Evolutionary conservation across 2,888 invertebrate species (phyloP).

Genomic region (Zaprionus lineosus): DNA sequence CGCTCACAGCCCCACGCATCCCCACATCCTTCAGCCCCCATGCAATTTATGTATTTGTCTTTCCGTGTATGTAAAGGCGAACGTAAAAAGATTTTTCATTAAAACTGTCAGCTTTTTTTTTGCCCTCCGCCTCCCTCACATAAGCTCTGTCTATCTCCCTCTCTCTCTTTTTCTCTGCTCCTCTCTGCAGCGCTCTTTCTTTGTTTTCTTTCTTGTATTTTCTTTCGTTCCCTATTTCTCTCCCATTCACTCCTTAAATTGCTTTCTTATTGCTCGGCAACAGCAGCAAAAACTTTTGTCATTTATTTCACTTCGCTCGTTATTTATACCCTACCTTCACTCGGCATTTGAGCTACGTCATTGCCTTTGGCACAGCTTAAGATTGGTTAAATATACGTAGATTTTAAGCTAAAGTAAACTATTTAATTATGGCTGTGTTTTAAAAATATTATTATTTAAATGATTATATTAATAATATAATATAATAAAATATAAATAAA

Average conservation of each 20-base stretch:
- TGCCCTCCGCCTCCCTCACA: slow-evolving; percentile 4
- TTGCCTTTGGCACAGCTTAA: background rate
- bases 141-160: background rate
- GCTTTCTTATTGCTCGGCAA: slow-evolving; percentile 52
- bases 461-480: no score
- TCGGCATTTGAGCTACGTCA: background rate
- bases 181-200: no score
- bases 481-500: no score
- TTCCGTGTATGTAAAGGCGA: slow-evolving; percentile 17
- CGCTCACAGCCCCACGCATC: background rate
- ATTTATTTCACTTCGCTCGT: slow-evolving; percentile 50
- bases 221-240: background rate
- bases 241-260: slow-evolving; percentile 49
- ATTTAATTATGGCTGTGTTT: no score
- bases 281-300: slow-evolving; percentile 50
- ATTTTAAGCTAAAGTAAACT: no score
- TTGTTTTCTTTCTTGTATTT: no score
- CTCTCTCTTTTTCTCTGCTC: no score
- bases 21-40: background rate
- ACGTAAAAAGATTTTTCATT: slow-evolving; percentile 67
- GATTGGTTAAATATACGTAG: no score
- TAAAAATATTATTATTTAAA: no score
- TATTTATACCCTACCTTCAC: slow-evolving; percentile 25
- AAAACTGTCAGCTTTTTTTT: slow-evolving; percentile 66
- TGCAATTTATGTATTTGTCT: slow-evolving; percentile 33